These are phyloP conservation scores for Julus scandinavius DNA, from an alignment of 2,888 invertebrate genomes.

Conservation along the genomic window DNA sequence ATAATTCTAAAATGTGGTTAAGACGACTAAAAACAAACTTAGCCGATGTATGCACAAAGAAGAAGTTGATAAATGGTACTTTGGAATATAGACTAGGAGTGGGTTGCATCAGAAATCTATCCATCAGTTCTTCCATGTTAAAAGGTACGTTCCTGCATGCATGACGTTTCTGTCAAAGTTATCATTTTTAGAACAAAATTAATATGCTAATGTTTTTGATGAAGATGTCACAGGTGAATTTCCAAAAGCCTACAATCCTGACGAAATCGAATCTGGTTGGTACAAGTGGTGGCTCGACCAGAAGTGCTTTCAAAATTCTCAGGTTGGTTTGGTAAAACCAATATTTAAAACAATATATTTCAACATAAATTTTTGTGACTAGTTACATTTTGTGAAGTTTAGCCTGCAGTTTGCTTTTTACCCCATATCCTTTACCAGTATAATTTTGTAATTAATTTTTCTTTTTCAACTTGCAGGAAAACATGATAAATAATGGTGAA, in stretches of 20 bases:
- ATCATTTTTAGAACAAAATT: not conserved
- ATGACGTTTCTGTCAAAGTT: not conserved
- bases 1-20: not conserved
- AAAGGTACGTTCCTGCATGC: not conserved
- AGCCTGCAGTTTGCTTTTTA: too few relatives aligned
- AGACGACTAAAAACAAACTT: not conserved
- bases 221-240: constrained; percentile 55
- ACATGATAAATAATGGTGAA: not conserved
- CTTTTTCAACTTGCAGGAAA: not conserved
- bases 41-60: not conserved
- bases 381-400: too few relatives aligned
- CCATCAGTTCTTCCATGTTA: not conserved
- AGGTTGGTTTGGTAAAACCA: not conserved
- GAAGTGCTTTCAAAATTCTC: constrained; percentile 9
- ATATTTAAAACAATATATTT: not conserved
- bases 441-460: not conserved
- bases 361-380: not conserved
- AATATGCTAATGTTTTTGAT: not conserved
- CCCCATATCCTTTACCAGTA: too few relatives aligned
- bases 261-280: constrained; percentile 57
- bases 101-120: not conserved
- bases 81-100: not conserved
- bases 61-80: not conserved
- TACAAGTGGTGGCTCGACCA: constrained; percentile 58
- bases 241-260: constrained; percentile 56